Evolutionary conservation across 1,140 invertebrate species (phyloP).

Genomic region (Cepaea nemoralis): DNA sequence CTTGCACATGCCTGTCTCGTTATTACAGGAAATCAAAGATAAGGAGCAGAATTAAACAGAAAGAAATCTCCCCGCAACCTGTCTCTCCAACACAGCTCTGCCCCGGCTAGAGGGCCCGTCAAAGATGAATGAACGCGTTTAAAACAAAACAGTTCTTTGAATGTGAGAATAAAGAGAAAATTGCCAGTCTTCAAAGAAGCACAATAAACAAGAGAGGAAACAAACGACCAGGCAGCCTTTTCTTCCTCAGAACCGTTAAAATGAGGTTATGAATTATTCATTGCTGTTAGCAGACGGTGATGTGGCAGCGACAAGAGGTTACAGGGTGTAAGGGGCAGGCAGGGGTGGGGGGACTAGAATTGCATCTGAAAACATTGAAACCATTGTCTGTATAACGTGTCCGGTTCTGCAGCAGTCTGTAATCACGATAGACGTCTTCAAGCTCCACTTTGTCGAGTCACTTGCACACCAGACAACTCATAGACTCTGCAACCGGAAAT

Average conservation of each 20-base stretch:
- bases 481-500: too few relatives aligned
- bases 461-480: too few relatives aligned
- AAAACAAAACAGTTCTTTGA: slow-evolving; percentile 24
- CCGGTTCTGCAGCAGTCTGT: background rate
- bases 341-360: background rate
- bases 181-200: slow-evolving; percentile 9
- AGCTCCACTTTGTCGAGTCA: too few relatives aligned
- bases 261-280: slow-evolving; percentile 20
- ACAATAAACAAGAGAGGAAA: background rate
- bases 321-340: background rate
- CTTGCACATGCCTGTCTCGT: slow-evolving; percentile 16
- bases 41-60: background rate
- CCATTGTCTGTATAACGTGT: background rate
- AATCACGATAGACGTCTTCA: background rate
- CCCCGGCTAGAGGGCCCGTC: background rate
- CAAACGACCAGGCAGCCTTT: background rate
- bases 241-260: slow-evolving; percentile 18
- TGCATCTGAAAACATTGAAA: background rate
- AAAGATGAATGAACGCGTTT: slow-evolving; percentile 23
- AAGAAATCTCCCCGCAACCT: slow-evolving; percentile 17
- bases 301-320: background rate
- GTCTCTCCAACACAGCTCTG: background rate
- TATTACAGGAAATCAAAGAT: slow-evolving; percentile 28
- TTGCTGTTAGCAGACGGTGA: background rate
- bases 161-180: slow-evolving; percentile 19